Base-by-base conservation (phyloP, 2,888 invertebrate genomes). In the Stratiomys singularior region DNA sequence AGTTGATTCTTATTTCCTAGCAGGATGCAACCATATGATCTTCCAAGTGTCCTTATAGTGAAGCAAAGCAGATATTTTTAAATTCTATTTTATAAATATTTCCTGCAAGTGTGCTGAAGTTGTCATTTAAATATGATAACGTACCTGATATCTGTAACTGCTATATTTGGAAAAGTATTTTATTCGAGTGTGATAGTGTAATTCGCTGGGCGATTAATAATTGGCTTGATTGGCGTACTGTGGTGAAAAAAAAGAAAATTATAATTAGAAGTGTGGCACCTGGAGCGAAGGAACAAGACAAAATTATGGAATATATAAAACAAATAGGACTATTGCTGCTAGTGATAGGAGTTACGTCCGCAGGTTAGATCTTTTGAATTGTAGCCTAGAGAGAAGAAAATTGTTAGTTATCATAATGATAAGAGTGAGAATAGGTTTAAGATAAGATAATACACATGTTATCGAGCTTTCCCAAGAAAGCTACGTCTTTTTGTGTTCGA, bases 221-320 rank as follows among this genome's bases (percentile, higher is more conserved):
- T 37, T 37, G 37, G 5, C 9, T 37, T 37, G 5, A 37, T n/a
- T 5, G 37, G 37, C 37, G 37, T 37, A 37, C 37, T 37, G 37
- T 37, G 37, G 9, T n/a, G 37, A 37, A 5, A 5, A 9, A 25
- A 47, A 46, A 44, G 67, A 7, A 23, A 60, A 13, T n/a, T 13
- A 9, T 52, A 15, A 15, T 64, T 63, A n/a, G n/a, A n/a, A n/a
- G n/a, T n/a, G n/a, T n/a, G 37, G 37, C 9, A 63, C 27, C 28
- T 21, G 18, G 11, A 37, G 5, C 66, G 21, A 66, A 66, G 44
- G 28, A 44, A 21, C 5, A 47, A 25, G 9, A 21, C 7, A 7
- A 4, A 46, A 69, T 25, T 25, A 69, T 69, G 69, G 69, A 69
- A 69, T 69, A 69, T 25, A 23, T 69, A 30, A 69, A n/a, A n/a